These are phyloP conservation scores for Leucosticte australis DNA, from an alignment of 2,113 vertebrate genomes.

Conservation along the genomic window DNA sequence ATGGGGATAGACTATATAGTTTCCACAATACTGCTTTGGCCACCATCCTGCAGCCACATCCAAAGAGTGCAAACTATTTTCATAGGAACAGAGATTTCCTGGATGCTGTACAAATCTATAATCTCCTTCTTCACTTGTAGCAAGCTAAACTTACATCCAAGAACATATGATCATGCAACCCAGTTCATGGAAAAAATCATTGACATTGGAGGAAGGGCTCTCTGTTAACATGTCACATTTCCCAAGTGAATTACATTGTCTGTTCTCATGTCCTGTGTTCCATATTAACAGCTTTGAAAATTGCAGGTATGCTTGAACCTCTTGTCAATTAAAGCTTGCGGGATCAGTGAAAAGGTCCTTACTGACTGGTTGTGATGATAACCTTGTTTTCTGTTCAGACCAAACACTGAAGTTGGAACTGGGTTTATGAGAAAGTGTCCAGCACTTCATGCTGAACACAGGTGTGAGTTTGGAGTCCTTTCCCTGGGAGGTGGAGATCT, in stretches of 20 bases:
- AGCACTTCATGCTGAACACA: neutral
- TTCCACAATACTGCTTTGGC: neutral
- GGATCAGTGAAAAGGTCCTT: neutral
- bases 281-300: neutral
- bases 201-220: neutral
- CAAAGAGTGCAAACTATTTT: neutral
- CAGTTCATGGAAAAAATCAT: neutral
- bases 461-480: neutral
- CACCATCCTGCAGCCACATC: neutral
- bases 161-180: neutral
- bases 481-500: neutral
- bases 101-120: neutral
- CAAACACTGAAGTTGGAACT: neutral
- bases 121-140: neutral
- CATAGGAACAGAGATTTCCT: neutral
- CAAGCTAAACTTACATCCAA: neutral
- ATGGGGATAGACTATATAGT: neutral
- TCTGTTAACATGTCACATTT: neutral
- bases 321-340: neutral
- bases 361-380: neutral
- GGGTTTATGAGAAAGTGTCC: neutral
- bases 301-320: neutral
- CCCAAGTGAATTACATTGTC: neutral
- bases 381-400: neutral
- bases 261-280: neutral